Evolutionary conservation across 2,113 vertebrate genomes (phyloP), one percentile per base, ranked within the genome.

Genomic region (Hydrolagus affinis): DNA sequence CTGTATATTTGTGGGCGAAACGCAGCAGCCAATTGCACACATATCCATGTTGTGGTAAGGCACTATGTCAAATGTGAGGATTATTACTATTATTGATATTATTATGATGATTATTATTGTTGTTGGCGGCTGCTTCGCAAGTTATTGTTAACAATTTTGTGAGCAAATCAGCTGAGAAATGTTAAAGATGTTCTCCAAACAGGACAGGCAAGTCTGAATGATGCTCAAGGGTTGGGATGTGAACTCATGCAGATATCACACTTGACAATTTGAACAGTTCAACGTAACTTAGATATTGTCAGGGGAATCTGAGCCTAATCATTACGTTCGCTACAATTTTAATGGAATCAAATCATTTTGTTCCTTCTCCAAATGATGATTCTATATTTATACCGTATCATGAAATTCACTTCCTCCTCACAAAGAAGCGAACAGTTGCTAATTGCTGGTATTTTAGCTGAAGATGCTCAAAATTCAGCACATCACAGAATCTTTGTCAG

Each of bases 301-400:
- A 30, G 25, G 14, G 11, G 32, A 66, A 32, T 66, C 15, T 15
- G 32, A 66, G 77, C 23, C 77, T 80, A 19, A 68, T 83, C 19
- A 83, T 83, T 68, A 66, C 2, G 11, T 19, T 30, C 62, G 30
- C 62, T 11, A 32, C 25, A 83, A 8, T 19, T 66, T 64, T 30
- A 83, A 83, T 28, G 66, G 14, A 60, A 6, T 14, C 66, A 30
- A 62, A 64, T 83, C 64, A 8, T 83, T 66, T n/a, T 23, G 11
- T n/a, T 83, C 62, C 64, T 83, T 66, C 66, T 25, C 23, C 25
- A 66, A 83, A 68, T n/a, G 66, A 83, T 17, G 30, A 68, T 83
- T 66, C 64, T 73, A 56, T 32, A 75, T 75, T 75, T 17, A 56
- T 1, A 44, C 73, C 28, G 44, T 44, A 44, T 44, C 44, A 74